Evolutionary conservation across 2,888 invertebrate genomes (phyloP), one percentile per base, ranked within the genome.

Genomic region (Dermolepida albohirtum): DNA sequence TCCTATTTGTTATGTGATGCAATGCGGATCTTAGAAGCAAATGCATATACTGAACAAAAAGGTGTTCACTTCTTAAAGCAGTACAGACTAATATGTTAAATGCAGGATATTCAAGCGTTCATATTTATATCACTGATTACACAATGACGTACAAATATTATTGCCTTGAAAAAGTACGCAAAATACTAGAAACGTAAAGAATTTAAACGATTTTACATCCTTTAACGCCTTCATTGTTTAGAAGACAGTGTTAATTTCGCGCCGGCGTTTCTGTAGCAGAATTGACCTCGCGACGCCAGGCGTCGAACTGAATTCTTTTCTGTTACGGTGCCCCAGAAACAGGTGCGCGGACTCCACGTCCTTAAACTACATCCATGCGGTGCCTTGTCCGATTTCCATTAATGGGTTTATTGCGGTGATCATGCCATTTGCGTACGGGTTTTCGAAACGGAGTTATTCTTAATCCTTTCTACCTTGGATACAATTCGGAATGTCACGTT

Each of bases 11-110:
- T 63, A 76, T 70, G 66, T 72, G 75, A 29, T 74, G 68, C 57
- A 78, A 68, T 17, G 77, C 74, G 59, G 72, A 74, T 68, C 71
- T 75, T 27, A 77, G 65, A 70, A 78, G 63, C 68, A 76, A 72
- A 74, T 74, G 75, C 78, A 78, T 78, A 72, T 72, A 76, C 55
- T 22, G 8, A 11, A 22, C 22, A 8, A n/a, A 62, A 47, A 27
- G 16, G 7, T 14, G 8, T 27, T 49, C 14, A 41, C 57, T 41
- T 40, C 17, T 10, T 7, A 10, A 34, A 47, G 7, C 1, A 47
- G n/a, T n/a, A n/a, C n/a, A n/a, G n/a, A n/a, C n/a, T n/a, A n/a
- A n/a, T n/a, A n/a, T 14, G 17, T 14, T 47, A 47, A 14, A 14
- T 10, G 47, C 47, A 7, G 14, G 1, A 16, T 47, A 47, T 16